Evolutionary conservation across 2,113 vertebrate genomes (phyloP), one percentile per base, ranked within the genome.

Genomic region (Gambusia holbrooki): DNA sequence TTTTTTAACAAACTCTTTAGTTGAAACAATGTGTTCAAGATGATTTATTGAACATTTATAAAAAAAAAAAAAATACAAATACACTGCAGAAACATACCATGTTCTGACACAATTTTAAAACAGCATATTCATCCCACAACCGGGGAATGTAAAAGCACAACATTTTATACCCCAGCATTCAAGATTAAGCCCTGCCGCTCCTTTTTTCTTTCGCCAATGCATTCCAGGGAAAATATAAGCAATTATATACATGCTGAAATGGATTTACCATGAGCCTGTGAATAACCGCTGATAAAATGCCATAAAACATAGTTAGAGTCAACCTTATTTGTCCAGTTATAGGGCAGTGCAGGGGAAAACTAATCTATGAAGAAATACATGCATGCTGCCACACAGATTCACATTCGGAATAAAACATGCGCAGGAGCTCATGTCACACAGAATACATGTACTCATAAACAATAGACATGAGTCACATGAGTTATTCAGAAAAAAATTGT

Each of bases 11-110:
- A 17, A 61, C 48, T 73, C 0, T 45, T 82, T 71, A 74, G 73
- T 76, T 87, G 74, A 48, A 87, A 85, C 29, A 35, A 1, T 45
- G 63, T 75, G 82, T 76, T 86, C 78, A 84, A 64, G 66, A 66
- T 79, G 32, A n/a, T 91, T 92, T 91, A 86, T 86, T 85, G 83
- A 83, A 87, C 75, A 90, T 80, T 82, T 90, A 64, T 83, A 27
- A 1, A 27, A 27, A 27, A 27, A 27, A 27, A 82, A 89, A 82
- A 82, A 89, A 88, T 88, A 82, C 76, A 91, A 86, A 83, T 69
- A 85, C 82, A 82, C 33, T 70, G 69, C 67, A 83, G 73, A 87
- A 82, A 84, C 77, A 81, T 73, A 77, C 45, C 68, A 76, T 80
- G 79, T 69, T 80, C 69, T 45, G 27, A 76, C 66, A 86, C 62